Evolutionary conservation across 2,888 invertebrate genomes (phyloP).

Genomic region (Orchesellides sinensis): DNA sequence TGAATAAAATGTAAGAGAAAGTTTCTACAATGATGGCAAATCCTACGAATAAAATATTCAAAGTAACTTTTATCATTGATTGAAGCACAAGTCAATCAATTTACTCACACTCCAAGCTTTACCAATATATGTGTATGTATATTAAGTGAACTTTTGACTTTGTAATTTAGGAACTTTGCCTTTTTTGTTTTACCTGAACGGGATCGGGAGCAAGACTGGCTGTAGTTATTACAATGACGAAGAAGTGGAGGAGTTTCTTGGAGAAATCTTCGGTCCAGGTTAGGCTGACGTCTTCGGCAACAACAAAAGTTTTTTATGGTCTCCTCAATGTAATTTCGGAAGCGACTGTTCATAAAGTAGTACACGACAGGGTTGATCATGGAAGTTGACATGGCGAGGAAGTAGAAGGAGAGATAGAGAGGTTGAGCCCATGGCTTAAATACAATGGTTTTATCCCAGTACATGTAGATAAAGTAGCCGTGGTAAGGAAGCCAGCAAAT

Average conservation of each 20-base stretch:
- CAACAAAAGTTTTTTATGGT: conserved; percentile 61
- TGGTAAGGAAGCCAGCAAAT: conserved; percentile 93
- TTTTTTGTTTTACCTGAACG: conserved; percentile 77
- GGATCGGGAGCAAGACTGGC: conserved; percentile 81
- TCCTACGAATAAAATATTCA: too few relatives aligned
- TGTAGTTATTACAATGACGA: conserved; percentile 77
- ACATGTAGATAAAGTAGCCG: conserved; percentile 89
- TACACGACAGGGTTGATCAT: conserved; percentile 96
- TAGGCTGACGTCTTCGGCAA: conserved; percentile 29
- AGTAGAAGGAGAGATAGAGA: conserved; percentile 90
- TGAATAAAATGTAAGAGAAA: too few relatives aligned
- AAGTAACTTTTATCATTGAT: too few relatives aligned
- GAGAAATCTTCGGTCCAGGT: conserved; percentile 26
- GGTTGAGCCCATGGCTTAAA: conserved; percentile 87
- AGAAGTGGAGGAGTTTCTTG: conserved; percentile 78
- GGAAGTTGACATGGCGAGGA: conserved; percentile 95
- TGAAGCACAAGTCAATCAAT: too few relatives aligned
- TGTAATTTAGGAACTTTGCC: too few relatives aligned
- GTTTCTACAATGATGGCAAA: too few relatives aligned
- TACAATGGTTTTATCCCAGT: conserved; percentile 83
- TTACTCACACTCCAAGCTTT: too few relatives aligned
- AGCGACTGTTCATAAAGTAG: conserved; percentile 92
- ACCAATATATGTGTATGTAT: too few relatives aligned
- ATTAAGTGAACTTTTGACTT: too few relatives aligned
- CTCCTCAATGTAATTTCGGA: conserved; percentile 72